Evolutionary conservation across 2,113 vertebrate species (phyloP).

Genomic region (Brevimyrus niger): DNA sequence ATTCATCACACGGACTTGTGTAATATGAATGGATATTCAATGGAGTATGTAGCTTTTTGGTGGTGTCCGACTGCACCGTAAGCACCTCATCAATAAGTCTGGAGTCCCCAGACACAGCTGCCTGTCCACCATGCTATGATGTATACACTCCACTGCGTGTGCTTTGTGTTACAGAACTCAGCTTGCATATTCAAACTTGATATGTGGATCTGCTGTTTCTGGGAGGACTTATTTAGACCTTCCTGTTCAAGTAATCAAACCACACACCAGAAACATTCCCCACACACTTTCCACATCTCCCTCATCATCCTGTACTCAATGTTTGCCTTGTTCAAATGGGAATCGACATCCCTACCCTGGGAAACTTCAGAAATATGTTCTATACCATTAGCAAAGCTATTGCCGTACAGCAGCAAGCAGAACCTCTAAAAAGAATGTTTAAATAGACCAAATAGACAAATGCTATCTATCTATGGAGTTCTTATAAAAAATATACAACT

Average conservation of each 20-base stretch:
- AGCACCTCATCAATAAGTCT: not conserved
- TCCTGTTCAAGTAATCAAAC: not conserved
- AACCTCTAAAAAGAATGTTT: not conserved
- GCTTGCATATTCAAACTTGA: not conserved
- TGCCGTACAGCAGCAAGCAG: not conserved
- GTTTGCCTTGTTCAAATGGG: not conserved
- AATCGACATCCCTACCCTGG: not conserved
- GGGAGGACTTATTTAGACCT: not conserved
- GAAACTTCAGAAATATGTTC: not conserved
- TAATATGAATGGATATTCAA: not conserved
- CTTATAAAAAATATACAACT: not conserved
- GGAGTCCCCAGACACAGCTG: not conserved
- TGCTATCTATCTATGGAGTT: not conserved
- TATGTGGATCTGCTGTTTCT: not conserved
- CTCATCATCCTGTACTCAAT: not conserved
- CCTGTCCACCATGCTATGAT: not conserved
- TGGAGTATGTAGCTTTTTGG: too few species aligned
- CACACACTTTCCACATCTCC: not conserved
- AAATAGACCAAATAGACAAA: not conserved
- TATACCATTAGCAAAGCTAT: not conserved
- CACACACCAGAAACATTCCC: not conserved
- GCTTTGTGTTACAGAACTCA: not conserved
- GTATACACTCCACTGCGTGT: not conserved
- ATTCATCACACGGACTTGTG: conserved; percentile 11
- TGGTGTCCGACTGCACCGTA: not conserved